A percentile compares a stretch with the other conserved stretches of the same genome.
These are phyloP conservation scores for Myotis pilosus DNA, from an alignment of 2,797 vertebrate genomes.

Conservation along the genomic window DNA sequence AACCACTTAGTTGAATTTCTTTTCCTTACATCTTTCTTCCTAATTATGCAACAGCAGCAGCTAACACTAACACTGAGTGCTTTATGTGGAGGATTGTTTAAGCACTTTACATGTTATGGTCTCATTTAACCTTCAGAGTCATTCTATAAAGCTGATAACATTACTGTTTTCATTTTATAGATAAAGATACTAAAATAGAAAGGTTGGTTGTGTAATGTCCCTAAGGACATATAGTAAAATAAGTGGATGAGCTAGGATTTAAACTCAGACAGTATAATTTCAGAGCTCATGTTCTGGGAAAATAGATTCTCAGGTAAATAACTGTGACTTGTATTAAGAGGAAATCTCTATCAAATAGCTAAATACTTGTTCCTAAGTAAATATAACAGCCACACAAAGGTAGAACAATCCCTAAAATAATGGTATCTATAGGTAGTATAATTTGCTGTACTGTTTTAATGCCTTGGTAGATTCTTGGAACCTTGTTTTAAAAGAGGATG, in stretches of 20 bases:
- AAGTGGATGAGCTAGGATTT: background rate
- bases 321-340: background rate
- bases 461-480: background rate
- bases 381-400: background rate
- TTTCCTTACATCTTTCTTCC: background rate
- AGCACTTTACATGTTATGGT: background rate
- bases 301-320: background rate
- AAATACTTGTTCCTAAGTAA: slow-evolving; percentile 3
- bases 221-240: background rate
- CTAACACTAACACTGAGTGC: background rate
- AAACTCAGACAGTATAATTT: background rate
- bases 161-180: background rate
- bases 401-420: background rate
- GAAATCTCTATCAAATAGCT: background rate
- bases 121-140: background rate
- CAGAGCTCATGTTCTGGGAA: background rate
- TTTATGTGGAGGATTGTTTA: background rate
- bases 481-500: background rate
- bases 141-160: background rate
- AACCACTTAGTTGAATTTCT: background rate
- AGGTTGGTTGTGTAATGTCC: background rate
- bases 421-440: background rate
- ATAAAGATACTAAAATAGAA: background rate
- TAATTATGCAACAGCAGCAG: slow-evolving; percentile 20
- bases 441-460: background rate